Percentiles rank a stretch among this genome's conserved stretches.
Conservation (phyloP, 2,888 invertebrate species). For the Drosophila phalerata region DNA sequence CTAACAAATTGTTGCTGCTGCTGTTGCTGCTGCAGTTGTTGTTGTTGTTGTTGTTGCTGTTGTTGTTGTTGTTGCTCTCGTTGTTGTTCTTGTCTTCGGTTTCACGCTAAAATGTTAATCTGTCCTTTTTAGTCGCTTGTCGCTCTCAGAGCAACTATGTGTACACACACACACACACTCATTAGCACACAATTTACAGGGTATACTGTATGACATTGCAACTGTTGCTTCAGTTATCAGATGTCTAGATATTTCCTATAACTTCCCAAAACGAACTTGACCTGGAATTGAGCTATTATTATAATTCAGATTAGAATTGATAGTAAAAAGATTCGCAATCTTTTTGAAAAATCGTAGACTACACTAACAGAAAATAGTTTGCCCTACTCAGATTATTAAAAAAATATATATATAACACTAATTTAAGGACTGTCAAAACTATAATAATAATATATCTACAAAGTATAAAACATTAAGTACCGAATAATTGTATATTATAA, state of each 20-base stretch:
- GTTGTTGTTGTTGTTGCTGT: slow-evolving; percentile 28
- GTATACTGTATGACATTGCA: neutral
- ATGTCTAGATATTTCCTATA: neutral
- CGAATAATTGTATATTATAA: no score
- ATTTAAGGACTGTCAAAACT: neutral
- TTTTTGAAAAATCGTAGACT: neutral
- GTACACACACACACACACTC: slow-evolving; percentile 17
- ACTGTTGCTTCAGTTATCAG: neutral
- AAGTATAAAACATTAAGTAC: no score
- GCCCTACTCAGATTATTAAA: neutral
- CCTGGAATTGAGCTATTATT: neutral
- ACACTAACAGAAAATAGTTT: neutral
- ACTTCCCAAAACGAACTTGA: slow-evolving; percentile 3
- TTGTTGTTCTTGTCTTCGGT: slow-evolving; percentile 47
- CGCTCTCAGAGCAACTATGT: slow-evolving; percentile 55
- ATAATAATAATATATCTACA: no score
- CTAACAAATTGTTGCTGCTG: slow-evolving; percentile 77
- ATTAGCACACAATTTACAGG: neutral
- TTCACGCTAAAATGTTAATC: slow-evolving; percentile 79
- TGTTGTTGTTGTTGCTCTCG: slow-evolving; percentile 13
- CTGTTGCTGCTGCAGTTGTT: slow-evolving; percentile 26
- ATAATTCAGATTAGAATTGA: neutral
- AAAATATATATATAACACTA: neutral
- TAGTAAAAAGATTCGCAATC: neutral
- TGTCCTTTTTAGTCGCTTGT: slow-evolving; percentile 59